Base-by-base conservation (phyloP, 2,888 invertebrate species). In the Drosophila affinis region DNA sequence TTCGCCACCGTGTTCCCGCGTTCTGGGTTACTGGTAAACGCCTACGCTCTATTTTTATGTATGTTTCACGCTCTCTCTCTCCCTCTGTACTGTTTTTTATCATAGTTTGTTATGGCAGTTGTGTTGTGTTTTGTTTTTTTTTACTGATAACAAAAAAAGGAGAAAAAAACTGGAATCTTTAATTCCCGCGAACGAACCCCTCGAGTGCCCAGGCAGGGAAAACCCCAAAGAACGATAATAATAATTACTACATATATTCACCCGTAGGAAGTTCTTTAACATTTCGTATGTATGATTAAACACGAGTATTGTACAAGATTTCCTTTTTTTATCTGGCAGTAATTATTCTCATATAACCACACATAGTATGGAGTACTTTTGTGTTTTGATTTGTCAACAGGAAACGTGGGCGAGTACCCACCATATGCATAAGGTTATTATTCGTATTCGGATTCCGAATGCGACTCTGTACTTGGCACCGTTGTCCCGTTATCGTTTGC, bases 1-100 rank as follows among this genome's bases (percentile, higher is more conserved):
- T 48, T 57, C 46, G 34, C 45, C 18, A 14, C 27, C 27, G 45
- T 51, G 72, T 62, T 53, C 39, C 2, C 14, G 39, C 6, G 39
- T 39, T 39, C 39, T n/a, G 39, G 39, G 39, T 69, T 21, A 58
- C 78, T 72, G 81, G 89, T 83, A 75, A 87, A 83, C 89, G 88
- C 89, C 89, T 89, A 89, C 87, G 81, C 79, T 87, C 87, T 75
- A 78, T 79, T 88, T 65, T 87, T 79, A 79, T 86, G 83, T 75
- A 80, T 58, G 72, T 70, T 57, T 52, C 44, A 34, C 46, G 46
- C 58, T 59, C 24, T 46, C 21, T 21, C 24, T 46, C 51, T 32
- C 56, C 49, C 2, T 5, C 12, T 12, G 12, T 82, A 78, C 76
- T 77, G 78, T 82, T 76, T 72, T 81, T 89, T 89, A 87, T 87